Evolutionary conservation across 1,140 invertebrate species (phyloP), one percentile per base, ranked within the genome.

Genomic region (Campodea augens): DNA sequence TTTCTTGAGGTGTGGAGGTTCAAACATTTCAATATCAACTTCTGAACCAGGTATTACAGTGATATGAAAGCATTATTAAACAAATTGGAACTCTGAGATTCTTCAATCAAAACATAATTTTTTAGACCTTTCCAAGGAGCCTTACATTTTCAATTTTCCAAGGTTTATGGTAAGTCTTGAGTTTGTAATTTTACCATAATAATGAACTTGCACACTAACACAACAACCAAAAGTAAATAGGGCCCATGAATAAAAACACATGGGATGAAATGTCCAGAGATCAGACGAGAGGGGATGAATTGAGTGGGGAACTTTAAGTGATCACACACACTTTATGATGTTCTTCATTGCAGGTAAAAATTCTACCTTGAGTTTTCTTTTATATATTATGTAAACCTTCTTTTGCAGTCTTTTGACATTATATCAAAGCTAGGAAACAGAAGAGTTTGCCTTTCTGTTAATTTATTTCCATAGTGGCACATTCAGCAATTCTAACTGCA

Each of bases 21-120:
- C 18, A 29, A 20, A 48, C 21, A 22, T 25, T 24, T 49, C 22
- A 13, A 25, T 25, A 39, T 13, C 13, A 39, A 48, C 24, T 13
- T 3, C 29, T 37, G 40, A n/a, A 41, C 38, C 22, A 21, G 37
- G 24, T 24, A 38, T 43, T 3, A 12, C 13, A 27, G 41, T 27
- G 7, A 43, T 5, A 15, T 27, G 4, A 23, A 25, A 25, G 18
- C 25, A 29, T 27, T 27, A 12, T 18, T 5, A 7, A 10, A 12
- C 38, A 40, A 10, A 40, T n/a, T 40, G 38, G 13, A 5, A 40
- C 10, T 40, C 10, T n/a, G 10, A 12, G 10, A 12, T 27, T 25
- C n/a, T n/a, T n/a, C n/a, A n/a, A n/a, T n/a, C n/a, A n/a, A n/a
- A n/a, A n/a, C n/a, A n/a, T n/a, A n/a, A n/a, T n/a, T n/a, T n/a